phyloP scores from a whole-genome alignment of 2,888 invertebrate species.

The Stenotaenia linearis region DNA sequence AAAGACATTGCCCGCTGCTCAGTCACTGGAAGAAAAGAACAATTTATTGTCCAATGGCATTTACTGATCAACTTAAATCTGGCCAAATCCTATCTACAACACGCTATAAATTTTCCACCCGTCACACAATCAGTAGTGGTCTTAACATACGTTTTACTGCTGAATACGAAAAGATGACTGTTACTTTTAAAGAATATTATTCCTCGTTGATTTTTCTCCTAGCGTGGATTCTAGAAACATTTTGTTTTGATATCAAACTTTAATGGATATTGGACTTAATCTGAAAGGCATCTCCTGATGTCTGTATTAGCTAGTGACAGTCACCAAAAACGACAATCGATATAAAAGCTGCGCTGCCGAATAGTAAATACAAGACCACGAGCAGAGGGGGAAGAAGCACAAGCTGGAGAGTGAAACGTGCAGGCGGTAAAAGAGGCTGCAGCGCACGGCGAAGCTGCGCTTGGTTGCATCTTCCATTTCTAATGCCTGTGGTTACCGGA shows the following conservation, averaged over 20 bases:
- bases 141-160: constrained; percentile 9
- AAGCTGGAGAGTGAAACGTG: neutral
- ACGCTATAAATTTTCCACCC: constrained; percentile 3
- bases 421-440: constrained; percentile 20
- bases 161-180: neutral
- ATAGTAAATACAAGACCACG: constrained; percentile 13
- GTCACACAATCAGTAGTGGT: neutral
- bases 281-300: neutral
- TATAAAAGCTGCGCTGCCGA: constrained; percentile 17
- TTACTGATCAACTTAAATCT: constrained; percentile 17
- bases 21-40: neutral
- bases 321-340: constrained; percentile 3
- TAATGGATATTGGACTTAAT: neutral
- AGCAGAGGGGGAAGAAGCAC: neutral
- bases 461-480: constrained; percentile 16
- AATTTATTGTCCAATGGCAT: constrained; percentile 14
- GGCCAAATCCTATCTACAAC: constrained; percentile 22
- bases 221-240: no score
- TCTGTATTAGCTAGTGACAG: constrained; percentile 6
- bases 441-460: constrained; percentile 1
- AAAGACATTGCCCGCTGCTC: constrained; percentile 53
- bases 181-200: neutral
- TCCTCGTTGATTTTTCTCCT: neutral
- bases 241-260: no score
- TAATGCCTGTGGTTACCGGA: constrained; percentile 26